A percentile compares a stretch with the other conserved stretches of the same genome.
Evolutionary conservation across 2,797 vertebrate genomes (phyloP).

Genomic region (Notoglanidium macrostoma): DNA sequence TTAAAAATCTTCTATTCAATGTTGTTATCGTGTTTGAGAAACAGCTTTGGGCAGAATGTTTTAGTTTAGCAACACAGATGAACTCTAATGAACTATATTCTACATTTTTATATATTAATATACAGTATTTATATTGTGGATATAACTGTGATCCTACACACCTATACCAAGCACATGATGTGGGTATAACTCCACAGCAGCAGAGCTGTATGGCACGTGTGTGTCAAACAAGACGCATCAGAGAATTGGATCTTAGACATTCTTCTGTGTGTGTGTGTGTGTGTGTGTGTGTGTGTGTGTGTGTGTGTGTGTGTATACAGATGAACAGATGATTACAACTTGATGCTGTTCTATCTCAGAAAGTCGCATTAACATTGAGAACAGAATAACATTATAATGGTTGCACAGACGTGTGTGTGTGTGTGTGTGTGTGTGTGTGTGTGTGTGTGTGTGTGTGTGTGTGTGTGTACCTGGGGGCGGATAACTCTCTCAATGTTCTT

Average conservation of each 20-base stretch:
- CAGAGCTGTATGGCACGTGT: background rate
- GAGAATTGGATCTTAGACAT: background rate
- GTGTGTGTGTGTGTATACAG: slow-evolving; percentile 30
- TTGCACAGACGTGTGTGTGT: slow-evolving; percentile 45
- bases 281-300: slow-evolving; percentile 2
- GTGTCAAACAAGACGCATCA: background rate
- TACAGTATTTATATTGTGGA: background rate
- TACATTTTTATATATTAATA: background rate
- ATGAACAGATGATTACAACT: slow-evolving; percentile 33
- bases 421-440: slow-evolving; percentile 37
- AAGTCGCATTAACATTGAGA: slow-evolving; percentile 46
- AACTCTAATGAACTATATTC: background rate
- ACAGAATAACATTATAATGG: slow-evolving; percentile 58
- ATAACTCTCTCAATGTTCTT: slow-evolving; percentile 99
- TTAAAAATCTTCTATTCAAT: background rate
- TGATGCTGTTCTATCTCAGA: slow-evolving; percentile 45
- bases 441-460: slow-evolving; percentile 39
- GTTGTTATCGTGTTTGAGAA: background rate
- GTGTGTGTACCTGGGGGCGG: slow-evolving; percentile 86
- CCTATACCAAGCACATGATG: background rate
- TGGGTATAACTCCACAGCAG: background rate
- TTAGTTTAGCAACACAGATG: background rate
- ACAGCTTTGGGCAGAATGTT: background rate
- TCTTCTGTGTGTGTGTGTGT: background rate
- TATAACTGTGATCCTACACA: background rate